Evolutionary conservation across 2,797 vertebrate species (phyloP), one percentile per base, ranked within the genome.

Genomic region (Pseudochromis fuscus): DNA sequence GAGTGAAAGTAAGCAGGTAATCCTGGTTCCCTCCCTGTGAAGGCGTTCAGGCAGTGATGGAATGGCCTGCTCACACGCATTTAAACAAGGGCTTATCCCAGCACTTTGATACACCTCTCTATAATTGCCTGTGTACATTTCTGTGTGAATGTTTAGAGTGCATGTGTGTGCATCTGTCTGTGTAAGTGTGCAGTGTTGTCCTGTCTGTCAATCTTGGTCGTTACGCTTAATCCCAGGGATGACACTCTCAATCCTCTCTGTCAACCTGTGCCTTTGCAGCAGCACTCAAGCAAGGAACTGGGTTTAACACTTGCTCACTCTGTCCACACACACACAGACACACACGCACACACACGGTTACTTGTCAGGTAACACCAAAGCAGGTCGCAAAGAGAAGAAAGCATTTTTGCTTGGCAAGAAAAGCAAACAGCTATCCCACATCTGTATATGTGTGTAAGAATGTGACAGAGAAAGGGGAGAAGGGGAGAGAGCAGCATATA

Each of bases 181-280:
- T 77, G 71, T 67, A 58, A 71, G 62, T 80, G 72, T 71, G 53
- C 75, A 76, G 35, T 89, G 90, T 93, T 93, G 91, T 93, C 89
- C 75, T 87, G 79, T 94, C 92, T 93, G 92, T 94, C 93, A 93
- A 58, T 91, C 83, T 78, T 10, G 76, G 85, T 92, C 91, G 93
- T 94, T 93, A 92, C 56, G 69, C 67, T 72, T 94, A 94, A 94
- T 92, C 93, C 89, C 27, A n/a, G 67, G 79, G 87, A 89, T 92
- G 92, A 94, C 90, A 93, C 73, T 79, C 25, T 65, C 75, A 89
- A 94, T 93, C 90, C 93, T 85, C 75, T 91, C 86, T 93, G 90
- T 93, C 91, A 94, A 88, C 83, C 85, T 50, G 61, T 65, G 85
- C 83, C 83, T 91, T 92, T 91, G 85, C 81, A 87, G 80, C 78